Conservation (phyloP, 1,140 invertebrate genomes). For the Halesus radiatus region DNA sequence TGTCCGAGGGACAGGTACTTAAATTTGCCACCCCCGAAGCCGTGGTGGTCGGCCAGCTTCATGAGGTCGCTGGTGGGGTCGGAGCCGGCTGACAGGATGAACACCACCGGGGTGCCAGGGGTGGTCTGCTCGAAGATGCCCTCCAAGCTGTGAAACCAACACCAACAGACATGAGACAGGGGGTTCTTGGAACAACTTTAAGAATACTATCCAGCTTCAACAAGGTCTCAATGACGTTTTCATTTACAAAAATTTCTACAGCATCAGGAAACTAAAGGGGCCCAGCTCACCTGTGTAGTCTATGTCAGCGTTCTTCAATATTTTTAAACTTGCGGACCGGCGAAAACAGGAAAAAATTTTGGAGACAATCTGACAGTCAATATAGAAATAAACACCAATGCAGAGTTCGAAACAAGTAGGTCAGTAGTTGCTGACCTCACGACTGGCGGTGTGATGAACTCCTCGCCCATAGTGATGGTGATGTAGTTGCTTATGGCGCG, state of each 20-base stretch:
- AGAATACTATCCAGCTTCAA: too few species aligned
- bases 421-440: slow-evolving; percentile 68
- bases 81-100: slow-evolving; percentile 89
- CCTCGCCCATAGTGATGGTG: slow-evolving; percentile 84
- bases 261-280: too few species aligned
- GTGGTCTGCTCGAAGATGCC: slow-evolving; percentile 87
- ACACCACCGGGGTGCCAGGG: slow-evolving; percentile 84
- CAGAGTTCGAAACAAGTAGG: not conserved
- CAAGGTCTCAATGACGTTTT: too few species aligned
- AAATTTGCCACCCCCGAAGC: slow-evolving; percentile 81
- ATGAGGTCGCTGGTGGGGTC: slow-evolving; percentile 91
- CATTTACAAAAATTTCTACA: too few species aligned
- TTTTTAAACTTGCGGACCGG: too few species aligned
- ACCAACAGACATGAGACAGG: too few species aligned
- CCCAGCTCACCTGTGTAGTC: too few species aligned
- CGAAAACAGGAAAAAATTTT: too few species aligned
- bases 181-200: too few species aligned
- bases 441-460: slow-evolving; percentile 87
- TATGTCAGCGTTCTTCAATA: too few species aligned
- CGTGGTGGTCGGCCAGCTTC: slow-evolving; percentile 83
- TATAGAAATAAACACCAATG: not conserved
- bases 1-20: slow-evolving; percentile 90
- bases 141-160: slow-evolving; percentile 73
- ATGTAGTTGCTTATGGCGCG: slow-evolving; percentile 85
- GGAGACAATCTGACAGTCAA: too few species aligned